These are phyloP conservation scores for Nibea albiflora DNA, from an alignment of 2,113 vertebrate species.

Conservation along the genomic window DNA sequence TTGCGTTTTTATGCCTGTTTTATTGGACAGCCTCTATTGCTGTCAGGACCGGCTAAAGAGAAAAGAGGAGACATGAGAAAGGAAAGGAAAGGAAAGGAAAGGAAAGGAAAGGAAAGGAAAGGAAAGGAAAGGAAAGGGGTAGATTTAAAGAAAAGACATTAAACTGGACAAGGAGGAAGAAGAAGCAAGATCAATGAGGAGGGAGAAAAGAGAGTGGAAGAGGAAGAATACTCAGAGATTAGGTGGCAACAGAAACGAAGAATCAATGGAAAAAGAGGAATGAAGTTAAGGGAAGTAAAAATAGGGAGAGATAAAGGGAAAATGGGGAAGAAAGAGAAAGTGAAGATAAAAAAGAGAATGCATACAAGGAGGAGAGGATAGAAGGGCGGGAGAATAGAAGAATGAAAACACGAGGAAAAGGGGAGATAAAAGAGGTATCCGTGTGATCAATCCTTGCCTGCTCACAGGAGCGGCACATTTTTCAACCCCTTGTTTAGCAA, in stretches of 20 bases:
- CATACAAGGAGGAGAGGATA: not conserved
- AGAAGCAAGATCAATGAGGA: not conserved
- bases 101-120: not conserved
- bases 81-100: conserved; percentile 1
- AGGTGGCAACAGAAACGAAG: not conserved
- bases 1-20: conserved; percentile 76
- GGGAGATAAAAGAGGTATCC: conserved; percentile 54
- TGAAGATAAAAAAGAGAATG: not conserved
- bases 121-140: not conserved
- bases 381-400: not conserved
- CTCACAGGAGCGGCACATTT: conserved; percentile 64
- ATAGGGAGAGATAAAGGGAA: not conserved
- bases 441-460: conserved; percentile 71
- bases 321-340: not conserved
- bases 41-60: conserved; percentile 55
- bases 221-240: conserved; percentile 12
- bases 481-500: conserved; percentile 75
- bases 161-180: not conserved
- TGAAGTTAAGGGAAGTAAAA: not conserved
- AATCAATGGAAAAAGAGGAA: conserved; percentile 6
- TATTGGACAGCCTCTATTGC: conserved; percentile 74
- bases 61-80: not conserved
- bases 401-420: conserved; percentile 25
- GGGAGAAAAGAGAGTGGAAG: not conserved
- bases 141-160: too few relatives aligned